A percentile compares a stretch with the other conserved stretches of the same genome.
Conservation (phyloP, 2,113 vertebrate genomes). For the Physeter macrocephalus region DNA sequence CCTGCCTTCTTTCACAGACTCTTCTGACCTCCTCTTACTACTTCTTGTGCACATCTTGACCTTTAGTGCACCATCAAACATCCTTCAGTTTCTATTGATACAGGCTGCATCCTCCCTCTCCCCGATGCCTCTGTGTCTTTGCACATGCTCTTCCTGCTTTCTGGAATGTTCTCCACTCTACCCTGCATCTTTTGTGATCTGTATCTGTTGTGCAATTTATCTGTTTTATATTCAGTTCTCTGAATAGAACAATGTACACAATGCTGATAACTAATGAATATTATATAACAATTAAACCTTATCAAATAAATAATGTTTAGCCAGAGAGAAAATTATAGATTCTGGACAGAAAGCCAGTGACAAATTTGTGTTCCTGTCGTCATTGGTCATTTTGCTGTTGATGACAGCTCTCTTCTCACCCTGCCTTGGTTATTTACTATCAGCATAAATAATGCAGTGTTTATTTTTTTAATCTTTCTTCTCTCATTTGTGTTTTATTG, state of each 20-base stretch:
- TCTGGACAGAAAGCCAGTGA: neutral
- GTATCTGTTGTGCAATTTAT: neutral
- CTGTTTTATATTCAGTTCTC: neutral
- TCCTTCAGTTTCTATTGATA: neutral
- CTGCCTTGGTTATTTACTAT: neutral
- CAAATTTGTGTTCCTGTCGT: neutral
- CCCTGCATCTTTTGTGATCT: neutral
- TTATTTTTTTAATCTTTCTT: slow-evolving; percentile 14
- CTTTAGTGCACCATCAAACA: neutral
- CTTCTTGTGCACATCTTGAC: neutral
- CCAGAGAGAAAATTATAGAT: neutral
- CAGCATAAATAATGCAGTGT: neutral
- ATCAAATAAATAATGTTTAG: neutral
- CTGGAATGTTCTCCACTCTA: neutral
- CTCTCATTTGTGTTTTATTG: slow-evolving; percentile 16
- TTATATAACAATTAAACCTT: neutral
- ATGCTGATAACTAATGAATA: neutral
- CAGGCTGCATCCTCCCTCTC: neutral
- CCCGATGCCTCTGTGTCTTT: neutral
- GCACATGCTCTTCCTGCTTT: neutral
- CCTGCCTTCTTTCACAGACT: neutral
- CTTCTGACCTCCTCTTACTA: neutral
- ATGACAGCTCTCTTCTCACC: neutral
- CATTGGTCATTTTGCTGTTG: neutral
- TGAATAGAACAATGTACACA: neutral